Evolutionary conservation across 2,113 vertebrate species (phyloP), one percentile per base, ranked within the genome.

Genomic region (Rhinichthys klamathensis): DNA sequence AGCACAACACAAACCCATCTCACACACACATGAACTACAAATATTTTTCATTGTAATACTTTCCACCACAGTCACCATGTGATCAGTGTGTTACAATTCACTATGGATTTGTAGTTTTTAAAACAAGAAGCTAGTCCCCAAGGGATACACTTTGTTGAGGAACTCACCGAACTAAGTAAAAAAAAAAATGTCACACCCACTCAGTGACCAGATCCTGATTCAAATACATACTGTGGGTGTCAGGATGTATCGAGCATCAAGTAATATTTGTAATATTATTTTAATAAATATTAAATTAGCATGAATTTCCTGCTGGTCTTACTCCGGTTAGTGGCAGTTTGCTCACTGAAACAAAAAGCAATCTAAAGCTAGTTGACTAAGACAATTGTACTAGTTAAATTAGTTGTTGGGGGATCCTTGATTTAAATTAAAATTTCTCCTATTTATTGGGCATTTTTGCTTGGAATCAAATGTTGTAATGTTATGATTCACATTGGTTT

Each of bases 1-100:
- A 79, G 49, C 70, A 69, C 70, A 86, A 74, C 73, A 70, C 85
- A 49, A 85, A 81, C 60, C 54, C 80, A 77, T 38, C 80, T 12
- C 38, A 79, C 13, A 44, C 21, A 79, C 25, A 41, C 51, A 51
- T 27, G 65, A 30, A 46, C 15, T 61, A 11, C 38, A 81, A 67
- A 81, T 69, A 69, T 67, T 16, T 2, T 9, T 80, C 35, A 80
- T 16, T 80, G 38, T 21, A 46, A 80, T 25, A 21, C 60, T 49
- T 56, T 21, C 54, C 54, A 23, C 54, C 18, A 8, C 54, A 21
- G 6, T 21, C 6, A 54, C 16, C 16, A 23, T 56, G 54, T 56
- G 18, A 56, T 56, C 1, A 0, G 2, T 56, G 12, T 25, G 35
- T 27, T 46, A 60, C 38, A 25, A 60, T 80, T 80, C 38, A 81